Percentiles rank a stretch among this genome's conserved stretches.
phyloP scores from a whole-genome alignment of 2,888 invertebrate genomes.

The Conus canariensis region DNA sequence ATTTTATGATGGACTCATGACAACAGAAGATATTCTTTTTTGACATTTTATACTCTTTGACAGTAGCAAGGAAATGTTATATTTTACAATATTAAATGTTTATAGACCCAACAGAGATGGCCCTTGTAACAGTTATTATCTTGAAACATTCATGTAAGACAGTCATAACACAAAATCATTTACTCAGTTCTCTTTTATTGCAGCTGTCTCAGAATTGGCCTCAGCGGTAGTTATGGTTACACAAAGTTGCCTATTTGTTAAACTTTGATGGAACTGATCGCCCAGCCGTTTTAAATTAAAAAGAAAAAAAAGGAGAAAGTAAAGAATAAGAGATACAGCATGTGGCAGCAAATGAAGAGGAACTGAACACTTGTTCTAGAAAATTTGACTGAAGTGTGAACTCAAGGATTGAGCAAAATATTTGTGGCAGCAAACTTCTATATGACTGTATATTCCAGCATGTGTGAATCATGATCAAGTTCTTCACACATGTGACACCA shows the following conservation, averaged over 20 bases:
- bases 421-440: constrained; percentile 6
- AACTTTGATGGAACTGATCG: not conserved
- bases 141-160: too few species aligned
- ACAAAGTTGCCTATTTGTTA: constrained; percentile 10
- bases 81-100: not conserved
- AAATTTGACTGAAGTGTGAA: not conserved
- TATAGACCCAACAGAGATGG: not conserved
- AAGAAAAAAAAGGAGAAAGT: not conserved
- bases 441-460: constrained; percentile 11
- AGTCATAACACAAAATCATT: not conserved
- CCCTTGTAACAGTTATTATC: not conserved
- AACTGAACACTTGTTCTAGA: not conserved
- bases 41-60: too few species aligned
- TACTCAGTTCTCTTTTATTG: not conserved
- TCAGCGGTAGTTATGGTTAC: not conserved
- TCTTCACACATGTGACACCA: not conserved
- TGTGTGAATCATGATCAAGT: constrained; percentile 14
- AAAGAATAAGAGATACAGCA: not conserved
- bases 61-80: too few species aligned
- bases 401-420: constrained; percentile 1
- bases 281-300: not conserved
- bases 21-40: too few species aligned
- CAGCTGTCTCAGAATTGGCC: constrained; percentile 1
- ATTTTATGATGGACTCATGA: too few species aligned
- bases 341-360: constrained; percentile 7